phyloP scores from a whole-genome alignment of 2,888 invertebrate species.

The Drosophila basisetae region DNA sequence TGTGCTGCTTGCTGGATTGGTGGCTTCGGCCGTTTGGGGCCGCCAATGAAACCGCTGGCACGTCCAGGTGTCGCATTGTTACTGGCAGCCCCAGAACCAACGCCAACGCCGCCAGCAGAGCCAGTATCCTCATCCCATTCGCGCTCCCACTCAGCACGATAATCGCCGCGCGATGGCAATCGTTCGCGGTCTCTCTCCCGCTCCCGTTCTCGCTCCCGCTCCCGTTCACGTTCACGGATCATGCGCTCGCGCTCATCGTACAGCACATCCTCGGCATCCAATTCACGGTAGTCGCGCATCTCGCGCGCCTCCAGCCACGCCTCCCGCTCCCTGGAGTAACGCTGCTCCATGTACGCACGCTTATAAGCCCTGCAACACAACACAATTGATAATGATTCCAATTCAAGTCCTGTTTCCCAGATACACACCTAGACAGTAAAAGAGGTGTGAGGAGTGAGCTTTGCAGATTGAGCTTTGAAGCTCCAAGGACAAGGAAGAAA shows the following conservation, averaged over 20 bases:
- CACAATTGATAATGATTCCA: slow-evolving; percentile 1
- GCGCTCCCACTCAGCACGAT: slow-evolving; percentile 82
- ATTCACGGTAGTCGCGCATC: slow-evolving; percentile 69
- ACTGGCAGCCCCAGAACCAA: slow-evolving; percentile 27
- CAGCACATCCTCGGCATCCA: slow-evolving; percentile 68
- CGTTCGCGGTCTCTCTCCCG: slow-evolving; percentile 71
- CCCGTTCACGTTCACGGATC: slow-evolving; percentile 66
- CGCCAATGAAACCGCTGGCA: slow-evolving; percentile 78
- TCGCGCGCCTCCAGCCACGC: slow-evolving; percentile 78
- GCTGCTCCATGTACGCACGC: slow-evolving; percentile 81
- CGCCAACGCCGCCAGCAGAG: slow-evolving; percentile 28
- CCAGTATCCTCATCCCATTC: slow-evolving; percentile 76
- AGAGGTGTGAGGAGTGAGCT: background rate
- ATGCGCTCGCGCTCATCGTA: slow-evolving; percentile 80
- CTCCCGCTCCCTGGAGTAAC: slow-evolving; percentile 78
- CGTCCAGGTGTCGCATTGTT: slow-evolving; percentile 66
- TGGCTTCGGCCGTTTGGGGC: slow-evolving; percentile 73
- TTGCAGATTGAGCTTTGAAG: no score
- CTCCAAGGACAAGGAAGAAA: background rate
- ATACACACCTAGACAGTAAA: background rate
- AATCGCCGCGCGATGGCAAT: slow-evolving; percentile 75
- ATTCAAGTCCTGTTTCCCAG: background rate
- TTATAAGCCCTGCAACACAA: slow-evolving; percentile 74
- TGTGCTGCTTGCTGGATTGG: slow-evolving; percentile 26
- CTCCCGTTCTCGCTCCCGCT: slow-evolving; percentile 73